Conservation (phyloP, 2,113 vertebrate species). For the Eolophus roseicapilla region DNA sequence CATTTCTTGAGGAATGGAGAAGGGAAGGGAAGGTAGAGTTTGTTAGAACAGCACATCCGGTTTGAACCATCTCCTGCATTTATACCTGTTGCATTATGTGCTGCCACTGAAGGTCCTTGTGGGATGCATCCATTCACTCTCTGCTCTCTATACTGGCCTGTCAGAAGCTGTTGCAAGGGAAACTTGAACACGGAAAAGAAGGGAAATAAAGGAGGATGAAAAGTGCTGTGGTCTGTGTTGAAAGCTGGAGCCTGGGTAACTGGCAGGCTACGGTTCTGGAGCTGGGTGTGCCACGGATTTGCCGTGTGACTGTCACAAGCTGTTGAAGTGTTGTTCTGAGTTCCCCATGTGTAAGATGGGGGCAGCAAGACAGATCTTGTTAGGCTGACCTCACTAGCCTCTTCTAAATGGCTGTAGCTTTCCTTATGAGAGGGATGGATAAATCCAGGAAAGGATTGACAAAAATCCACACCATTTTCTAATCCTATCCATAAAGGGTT, state of each 20-base stretch:
- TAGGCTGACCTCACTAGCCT: not conserved
- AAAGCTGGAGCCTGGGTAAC: not conserved
- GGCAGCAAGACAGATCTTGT: not conserved
- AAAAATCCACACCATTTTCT: not conserved
- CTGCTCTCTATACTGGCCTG: not conserved
- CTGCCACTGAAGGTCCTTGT: not conserved
- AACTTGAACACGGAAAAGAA: not conserved
- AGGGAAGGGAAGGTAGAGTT: not conserved
- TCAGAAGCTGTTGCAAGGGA: not conserved
- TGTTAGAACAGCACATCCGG: not conserved
- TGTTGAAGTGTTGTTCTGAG: not conserved
- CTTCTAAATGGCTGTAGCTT: not conserved
- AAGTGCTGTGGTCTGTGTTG: not conserved
- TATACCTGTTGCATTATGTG: not conserved
- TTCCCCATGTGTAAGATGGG: fast-evolving
- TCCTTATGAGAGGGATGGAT: not conserved
- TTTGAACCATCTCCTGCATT: not conserved
- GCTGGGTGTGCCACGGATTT: not conserved
- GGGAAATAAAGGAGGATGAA: not conserved
- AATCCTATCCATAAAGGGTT: not conserved
- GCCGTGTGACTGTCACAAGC: not conserved
- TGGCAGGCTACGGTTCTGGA: not conserved
- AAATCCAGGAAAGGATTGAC: not conserved
- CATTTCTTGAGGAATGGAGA: not conserved
- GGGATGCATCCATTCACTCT: not conserved